Evolutionary conservation across 2,113 vertebrate genomes (phyloP).

Genomic region (Rissa tridactyla): DNA sequence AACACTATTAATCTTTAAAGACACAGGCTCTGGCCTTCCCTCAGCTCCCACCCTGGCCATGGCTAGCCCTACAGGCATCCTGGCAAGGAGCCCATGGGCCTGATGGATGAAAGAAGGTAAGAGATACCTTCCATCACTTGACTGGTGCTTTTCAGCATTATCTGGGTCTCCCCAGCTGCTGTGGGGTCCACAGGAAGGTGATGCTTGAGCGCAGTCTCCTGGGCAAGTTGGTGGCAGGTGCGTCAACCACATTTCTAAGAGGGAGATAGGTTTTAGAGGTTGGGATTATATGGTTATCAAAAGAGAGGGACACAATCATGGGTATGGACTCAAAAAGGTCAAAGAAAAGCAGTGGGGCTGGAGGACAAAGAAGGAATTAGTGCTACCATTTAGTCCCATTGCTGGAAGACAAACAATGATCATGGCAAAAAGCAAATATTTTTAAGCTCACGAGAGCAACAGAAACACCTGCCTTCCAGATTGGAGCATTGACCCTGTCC

Average conservation of each 20-base stretch:
- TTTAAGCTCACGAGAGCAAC: not conserved
- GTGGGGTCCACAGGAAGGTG: not conserved
- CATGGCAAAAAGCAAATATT: not conserved
- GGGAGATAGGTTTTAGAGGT: not conserved
- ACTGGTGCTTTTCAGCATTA: not conserved
- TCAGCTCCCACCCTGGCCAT: not conserved
- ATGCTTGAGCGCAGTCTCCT: not conserved
- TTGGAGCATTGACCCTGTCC: not conserved
- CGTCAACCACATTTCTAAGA: not conserved
- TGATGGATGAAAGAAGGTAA: not conserved
- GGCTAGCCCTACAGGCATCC: not conserved
- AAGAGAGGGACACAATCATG: not conserved
- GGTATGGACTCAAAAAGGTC: not conserved
- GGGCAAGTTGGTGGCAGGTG: not conserved
- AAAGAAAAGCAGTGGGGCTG: not conserved
- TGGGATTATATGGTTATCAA: rapidly evolving
- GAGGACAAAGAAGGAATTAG: not conserved
- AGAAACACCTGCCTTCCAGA: not conserved
- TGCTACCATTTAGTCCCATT: not conserved
- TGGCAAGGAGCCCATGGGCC: not conserved
- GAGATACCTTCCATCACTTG: not conserved
- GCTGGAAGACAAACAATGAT: not conserved
- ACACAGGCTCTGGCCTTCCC: not conserved
- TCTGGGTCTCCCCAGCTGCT: not conserved
- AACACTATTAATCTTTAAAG: constrained; percentile 72